Base-by-base conservation (phyloP, 2,888 invertebrate species). In the Stenolophus ochropezus region DNA sequence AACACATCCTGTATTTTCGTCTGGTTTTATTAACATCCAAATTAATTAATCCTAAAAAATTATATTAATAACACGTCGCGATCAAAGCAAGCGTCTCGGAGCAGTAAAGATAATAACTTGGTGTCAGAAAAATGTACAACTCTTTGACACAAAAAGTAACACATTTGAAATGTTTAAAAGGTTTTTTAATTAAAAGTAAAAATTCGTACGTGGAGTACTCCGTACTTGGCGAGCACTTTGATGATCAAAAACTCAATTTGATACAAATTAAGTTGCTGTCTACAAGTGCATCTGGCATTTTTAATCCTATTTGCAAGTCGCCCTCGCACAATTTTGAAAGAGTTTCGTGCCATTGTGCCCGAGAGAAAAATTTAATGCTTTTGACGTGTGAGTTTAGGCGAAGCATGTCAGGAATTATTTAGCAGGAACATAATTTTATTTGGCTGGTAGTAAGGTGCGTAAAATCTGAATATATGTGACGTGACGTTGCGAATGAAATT, bases 181-280 rank as follows among this genome's bases (percentile, higher is more conserved):
- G 20, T 71, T 71, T 71, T 71, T 71, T 71, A 71, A 71, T 71
- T 71, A 71, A 71, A 71, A 23, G 18, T 71, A 18, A 16, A 71
- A 18, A 33, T 42, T 2, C 5, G 6, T 69, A 14, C 71, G 14
- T 61, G 71, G 18, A 71, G 42, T 71, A 42, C 47, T 71, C 8
- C 61, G 4, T 25, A 51, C 16, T 51, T 51, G 51, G 21, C 0
- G 16, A 4, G 11, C 25, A 42, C 47, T 71, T 71, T 71, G 71
- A 71, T 42, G 71, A 20, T 71, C 6, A 42, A 71, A 71, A 71
- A 71, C 21, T 71, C 33, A 71, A 71, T 71, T 71, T 71, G 18
- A 16, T 61, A 71, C 21, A 71, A 71, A 71, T 47, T 71, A 71
- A 18, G 47, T 71, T 6, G n/a, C 11, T 61, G 14, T 21, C 61